Evolutionary conservation across 2,888 invertebrate genomes (phyloP).

Genomic region (Dicycla oo): DNA sequence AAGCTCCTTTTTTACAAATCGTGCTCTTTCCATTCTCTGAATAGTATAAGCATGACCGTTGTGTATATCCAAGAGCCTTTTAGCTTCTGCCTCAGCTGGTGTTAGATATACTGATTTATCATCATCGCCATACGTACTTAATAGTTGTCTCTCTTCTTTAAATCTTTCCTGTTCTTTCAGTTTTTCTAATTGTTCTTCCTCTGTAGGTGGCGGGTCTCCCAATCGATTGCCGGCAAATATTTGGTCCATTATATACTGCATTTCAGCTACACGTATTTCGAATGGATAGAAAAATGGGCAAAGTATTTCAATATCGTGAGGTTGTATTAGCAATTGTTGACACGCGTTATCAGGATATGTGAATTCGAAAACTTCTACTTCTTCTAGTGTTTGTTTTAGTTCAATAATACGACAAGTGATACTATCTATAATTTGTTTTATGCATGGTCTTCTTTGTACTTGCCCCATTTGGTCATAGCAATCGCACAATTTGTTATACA

Average conservation of each 20-base stretch:
- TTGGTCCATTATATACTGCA: slow-evolving; percentile 86
- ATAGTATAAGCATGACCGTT: slow-evolving; percentile 76
- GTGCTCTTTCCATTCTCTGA: slow-evolving; percentile 85
- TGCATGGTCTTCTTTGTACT: slow-evolving; percentile 90
- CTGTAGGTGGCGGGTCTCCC: slow-evolving; percentile 81
- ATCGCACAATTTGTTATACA: slow-evolving; percentile 90
- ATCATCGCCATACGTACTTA: slow-evolving; percentile 75
- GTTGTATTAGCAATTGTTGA: slow-evolving; percentile 92
- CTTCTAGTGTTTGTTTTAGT: slow-evolving; percentile 89
- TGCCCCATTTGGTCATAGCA: slow-evolving; percentile 92
- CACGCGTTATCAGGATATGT: slow-evolving; percentile 94
- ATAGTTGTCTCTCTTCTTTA: slow-evolving; percentile 77
- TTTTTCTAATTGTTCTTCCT: slow-evolving; percentile 77
- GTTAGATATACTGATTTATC: slow-evolving; percentile 70
- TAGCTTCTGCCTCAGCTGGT: slow-evolving; percentile 76
- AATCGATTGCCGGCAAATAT: slow-evolving; percentile 84
- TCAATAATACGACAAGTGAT: slow-evolving; percentile 91
- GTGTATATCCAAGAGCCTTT: slow-evolving; percentile 75
- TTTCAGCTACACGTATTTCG: slow-evolving; percentile 87
- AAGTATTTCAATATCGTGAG: slow-evolving; percentile 91
- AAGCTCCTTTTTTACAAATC: slow-evolving; percentile 68
- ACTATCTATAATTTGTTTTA: slow-evolving; percentile 91
- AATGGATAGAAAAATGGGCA: slow-evolving; percentile 91
- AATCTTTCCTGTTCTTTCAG: slow-evolving; percentile 75
- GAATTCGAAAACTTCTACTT: slow-evolving; percentile 90